phyloP scores from a whole-genome alignment of 2,113 vertebrate species.

The Artemisiospiza belli region DNA sequence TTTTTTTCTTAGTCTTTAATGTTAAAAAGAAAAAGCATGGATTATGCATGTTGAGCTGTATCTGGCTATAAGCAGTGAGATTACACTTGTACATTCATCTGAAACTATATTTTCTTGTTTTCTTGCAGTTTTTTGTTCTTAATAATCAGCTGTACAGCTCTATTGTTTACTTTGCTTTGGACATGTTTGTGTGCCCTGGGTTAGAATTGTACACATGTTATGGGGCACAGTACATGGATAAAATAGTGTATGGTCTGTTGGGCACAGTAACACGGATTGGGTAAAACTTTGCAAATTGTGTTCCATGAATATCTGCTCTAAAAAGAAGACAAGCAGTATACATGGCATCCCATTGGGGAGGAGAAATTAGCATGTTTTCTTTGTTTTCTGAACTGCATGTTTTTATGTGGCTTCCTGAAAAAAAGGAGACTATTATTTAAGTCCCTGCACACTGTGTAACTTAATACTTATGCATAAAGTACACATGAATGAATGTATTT shows the following conservation, averaged over 20 bases:
- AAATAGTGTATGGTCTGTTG: background rate
- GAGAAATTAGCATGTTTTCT: background rate
- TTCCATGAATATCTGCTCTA: background rate
- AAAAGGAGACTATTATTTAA: background rate
- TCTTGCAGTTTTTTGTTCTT: background rate
- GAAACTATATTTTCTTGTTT: background rate
- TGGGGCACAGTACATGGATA: background rate
- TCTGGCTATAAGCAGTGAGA: background rate
- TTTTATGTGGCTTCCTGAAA: background rate
- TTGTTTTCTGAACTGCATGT: background rate
- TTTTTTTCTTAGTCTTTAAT: background rate
- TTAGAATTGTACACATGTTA: background rate
- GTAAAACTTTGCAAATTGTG: background rate
- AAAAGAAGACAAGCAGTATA: background rate
- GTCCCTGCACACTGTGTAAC: background rate
- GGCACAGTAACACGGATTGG: accelerated
- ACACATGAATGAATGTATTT: background rate
- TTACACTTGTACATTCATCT: background rate
- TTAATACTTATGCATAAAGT: background rate
- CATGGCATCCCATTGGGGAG: background rate
- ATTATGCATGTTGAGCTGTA: background rate
- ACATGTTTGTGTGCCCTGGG: background rate
- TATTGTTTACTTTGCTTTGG: background rate
- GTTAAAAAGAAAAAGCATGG: background rate
- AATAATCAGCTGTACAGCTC: background rate